Conservation (phyloP, 2,888 invertebrate species). For the Falcaria lacertinaria region DNA sequence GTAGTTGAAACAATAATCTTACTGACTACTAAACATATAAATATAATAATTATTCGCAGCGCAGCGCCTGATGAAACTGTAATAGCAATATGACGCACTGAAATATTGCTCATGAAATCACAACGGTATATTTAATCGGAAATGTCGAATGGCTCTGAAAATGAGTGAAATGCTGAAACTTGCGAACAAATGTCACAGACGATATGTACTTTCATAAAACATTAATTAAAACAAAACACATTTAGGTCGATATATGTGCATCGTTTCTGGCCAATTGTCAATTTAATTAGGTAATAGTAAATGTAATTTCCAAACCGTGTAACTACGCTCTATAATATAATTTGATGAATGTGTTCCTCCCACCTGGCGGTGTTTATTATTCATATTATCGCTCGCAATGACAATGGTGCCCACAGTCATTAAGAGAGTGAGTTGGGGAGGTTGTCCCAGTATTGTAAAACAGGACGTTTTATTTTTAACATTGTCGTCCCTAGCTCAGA, state of each 20-base stretch:
- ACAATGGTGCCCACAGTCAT: no score
- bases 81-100: neutral
- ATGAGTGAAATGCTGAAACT: neutral
- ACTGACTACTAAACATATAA: no score
- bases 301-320: neutral
- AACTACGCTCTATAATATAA: neutral
- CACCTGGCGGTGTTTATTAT: no score
- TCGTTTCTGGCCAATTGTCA: neutral
- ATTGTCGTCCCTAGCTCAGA: no score
- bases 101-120: neutral
- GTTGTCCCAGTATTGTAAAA: no score
- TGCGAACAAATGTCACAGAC: neutral
- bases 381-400: no score
- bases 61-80: neutral
- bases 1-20: no score
- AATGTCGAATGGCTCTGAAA: neutral
- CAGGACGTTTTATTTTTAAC: no score
- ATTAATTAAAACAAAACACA: neutral
- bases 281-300: no score
- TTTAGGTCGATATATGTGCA: neutral
- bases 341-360: neutral
- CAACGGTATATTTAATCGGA: neutral
- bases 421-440: no score
- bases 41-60: neutral
- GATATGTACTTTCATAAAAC: neutral